These are phyloP conservation scores for Cynaeus angustus DNA, from an alignment of 2,888 invertebrate species.

Conservation along the genomic window DNA sequence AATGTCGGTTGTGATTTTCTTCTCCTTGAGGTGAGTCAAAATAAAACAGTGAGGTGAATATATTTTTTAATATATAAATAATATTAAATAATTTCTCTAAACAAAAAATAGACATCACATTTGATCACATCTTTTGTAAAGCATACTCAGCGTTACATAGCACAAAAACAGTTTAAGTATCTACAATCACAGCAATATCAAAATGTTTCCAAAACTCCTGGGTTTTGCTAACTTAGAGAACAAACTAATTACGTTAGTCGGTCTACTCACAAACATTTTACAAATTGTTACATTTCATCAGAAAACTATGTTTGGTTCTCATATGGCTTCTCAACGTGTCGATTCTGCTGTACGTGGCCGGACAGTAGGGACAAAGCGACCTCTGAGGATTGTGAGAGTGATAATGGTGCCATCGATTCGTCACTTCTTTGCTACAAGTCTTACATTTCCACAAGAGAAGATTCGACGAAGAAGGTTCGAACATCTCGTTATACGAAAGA, in stretches of 20 bases:
- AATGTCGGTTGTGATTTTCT: too few relatives aligned
- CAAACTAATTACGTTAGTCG: constrained; percentile 7
- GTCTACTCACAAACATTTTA: constrained; percentile 16
- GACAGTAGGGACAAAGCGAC: constrained; percentile 88
- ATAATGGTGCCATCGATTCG: constrained; percentile 92
- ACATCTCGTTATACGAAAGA: constrained; percentile 89
- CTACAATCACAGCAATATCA: constrained; percentile 39
- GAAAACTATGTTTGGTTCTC: constrained; percentile 79
- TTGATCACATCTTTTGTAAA: constrained; percentile 41
- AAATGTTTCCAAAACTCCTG: constrained; percentile 6
- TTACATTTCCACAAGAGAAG: constrained; percentile 87
- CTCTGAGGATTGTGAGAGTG: constrained; percentile 88
- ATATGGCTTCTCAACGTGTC: constrained; percentile 89
- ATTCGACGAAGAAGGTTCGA: constrained; percentile 80
- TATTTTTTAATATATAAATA: constrained; percentile 20
- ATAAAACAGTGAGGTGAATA: not conserved
- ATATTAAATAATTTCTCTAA: constrained; percentile 31
- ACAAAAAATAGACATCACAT: constrained; percentile 35
- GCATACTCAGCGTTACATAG: constrained; percentile 31
- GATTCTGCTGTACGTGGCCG: constrained; percentile 90
- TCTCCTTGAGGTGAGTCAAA: not conserved
- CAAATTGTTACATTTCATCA: constrained; percentile 52
- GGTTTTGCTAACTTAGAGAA: not conserved
- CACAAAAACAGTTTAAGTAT: constrained; percentile 1
- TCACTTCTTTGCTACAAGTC: constrained; percentile 89